Conservation (phyloP, 1,140 invertebrate genomes). For the Pseudomyrmex dendroicus region DNA sequence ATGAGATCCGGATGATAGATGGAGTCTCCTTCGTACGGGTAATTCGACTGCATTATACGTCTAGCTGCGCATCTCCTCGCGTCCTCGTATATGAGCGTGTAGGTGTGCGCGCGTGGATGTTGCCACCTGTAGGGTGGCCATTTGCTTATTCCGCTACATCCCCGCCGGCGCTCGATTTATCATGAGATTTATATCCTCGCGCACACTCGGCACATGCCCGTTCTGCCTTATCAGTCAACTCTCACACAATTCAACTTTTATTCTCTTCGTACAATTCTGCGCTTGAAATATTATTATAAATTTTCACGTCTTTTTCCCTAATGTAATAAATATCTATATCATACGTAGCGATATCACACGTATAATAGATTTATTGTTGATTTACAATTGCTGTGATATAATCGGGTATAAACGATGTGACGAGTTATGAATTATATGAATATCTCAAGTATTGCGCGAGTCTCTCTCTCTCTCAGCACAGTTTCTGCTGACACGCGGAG, state of each 20-base stretch:
- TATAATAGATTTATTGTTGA: slow-evolving; percentile 7
- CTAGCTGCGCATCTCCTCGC: slow-evolving; percentile 35
- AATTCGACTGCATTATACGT: slow-evolving; percentile 68
- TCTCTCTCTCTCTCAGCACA: background rate
- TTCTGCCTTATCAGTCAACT: slow-evolving; percentile 47
- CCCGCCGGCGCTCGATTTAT: slow-evolving; percentile 59
- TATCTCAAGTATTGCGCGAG: too few relatives aligned
- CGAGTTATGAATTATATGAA: too few relatives aligned
- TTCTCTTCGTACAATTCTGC: background rate
- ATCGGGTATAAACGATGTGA: too few relatives aligned
- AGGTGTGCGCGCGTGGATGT: slow-evolving; percentile 24
- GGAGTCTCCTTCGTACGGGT: slow-evolving; percentile 67
- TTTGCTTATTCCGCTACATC: slow-evolving; percentile 54
- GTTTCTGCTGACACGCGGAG: background rate
- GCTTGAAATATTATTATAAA: background rate
- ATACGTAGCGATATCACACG: background rate
- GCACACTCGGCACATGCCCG: slow-evolving; percentile 40
- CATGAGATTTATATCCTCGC: slow-evolving; percentile 54
- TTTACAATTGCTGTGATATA: background rate
- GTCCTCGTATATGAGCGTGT: background rate
- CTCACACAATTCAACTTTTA: slow-evolving; percentile 45
- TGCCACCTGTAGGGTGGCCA: slow-evolving; percentile 65
- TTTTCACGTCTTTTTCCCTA: background rate
- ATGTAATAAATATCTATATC: background rate
- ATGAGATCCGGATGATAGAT: slow-evolving; percentile 75